Evolutionary conservation across 2,888 invertebrate species (phyloP).

Genomic region (Heliconius charithonia): DNA sequence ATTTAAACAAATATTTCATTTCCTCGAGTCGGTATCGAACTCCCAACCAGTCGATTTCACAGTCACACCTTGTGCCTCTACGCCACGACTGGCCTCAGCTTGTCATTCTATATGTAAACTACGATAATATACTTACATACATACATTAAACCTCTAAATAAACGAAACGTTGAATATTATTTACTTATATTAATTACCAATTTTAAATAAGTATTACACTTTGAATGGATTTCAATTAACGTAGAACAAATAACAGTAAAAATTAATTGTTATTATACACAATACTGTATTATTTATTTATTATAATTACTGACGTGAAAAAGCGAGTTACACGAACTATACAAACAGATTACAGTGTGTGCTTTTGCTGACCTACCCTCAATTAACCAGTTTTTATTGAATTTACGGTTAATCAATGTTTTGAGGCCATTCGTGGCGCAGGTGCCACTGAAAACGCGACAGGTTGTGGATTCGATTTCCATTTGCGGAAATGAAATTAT

Average conservation of each 20-base stretch:
- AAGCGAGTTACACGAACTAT: constrained; percentile 19
- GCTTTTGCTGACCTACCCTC: not conserved
- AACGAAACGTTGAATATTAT: not conserved
- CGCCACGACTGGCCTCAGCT: too few species aligned
- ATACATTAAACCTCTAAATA: not conserved
- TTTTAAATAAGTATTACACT: constrained; percentile 7
- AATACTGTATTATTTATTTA: constrained; percentile 33
- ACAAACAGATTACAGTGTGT: constrained; percentile 2
- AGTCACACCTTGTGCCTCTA: too few species aligned
- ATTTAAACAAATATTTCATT: too few species aligned
- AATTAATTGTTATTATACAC: constrained; percentile 4
- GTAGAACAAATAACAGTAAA: constrained; percentile 23
- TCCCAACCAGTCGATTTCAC: too few species aligned
- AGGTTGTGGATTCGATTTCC: not conserved
- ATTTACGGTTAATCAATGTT: not conserved
- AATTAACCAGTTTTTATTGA: constrained; percentile 14
- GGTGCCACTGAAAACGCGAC: not conserved
- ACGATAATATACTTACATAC: too few species aligned
- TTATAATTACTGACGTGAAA: constrained; percentile 41
- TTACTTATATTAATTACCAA: constrained; percentile 5
- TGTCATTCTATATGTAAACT: too few species aligned
- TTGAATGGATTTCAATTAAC: constrained; percentile 25
- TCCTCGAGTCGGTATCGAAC: too few species aligned
- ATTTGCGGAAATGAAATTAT: fast-evolving
- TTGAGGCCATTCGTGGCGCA: not conserved